Conservation (phyloP, 2,888 invertebrate species). For the Cryptocephalus moraei region DNA sequence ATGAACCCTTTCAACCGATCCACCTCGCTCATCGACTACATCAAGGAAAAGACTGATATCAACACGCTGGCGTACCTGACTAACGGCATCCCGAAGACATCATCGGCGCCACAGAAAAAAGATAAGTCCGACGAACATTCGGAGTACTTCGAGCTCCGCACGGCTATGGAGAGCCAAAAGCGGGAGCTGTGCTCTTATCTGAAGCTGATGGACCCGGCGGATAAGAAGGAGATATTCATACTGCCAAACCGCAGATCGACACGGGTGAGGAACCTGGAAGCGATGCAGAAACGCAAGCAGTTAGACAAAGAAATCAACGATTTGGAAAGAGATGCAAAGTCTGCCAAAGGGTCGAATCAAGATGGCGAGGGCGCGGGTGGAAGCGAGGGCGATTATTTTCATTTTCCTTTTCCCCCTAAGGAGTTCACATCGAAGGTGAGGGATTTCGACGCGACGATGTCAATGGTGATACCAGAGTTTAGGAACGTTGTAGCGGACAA, state of each 20-base stretch:
- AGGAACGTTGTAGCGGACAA: slow-evolving; percentile 2
- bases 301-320: slow-evolving; percentile 4
- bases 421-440: slow-evolving; percentile 5
- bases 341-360: not conserved
- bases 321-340: not conserved
- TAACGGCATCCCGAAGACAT: too few species aligned
- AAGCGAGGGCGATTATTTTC: slow-evolving; percentile 8
- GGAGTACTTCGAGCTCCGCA: too few species aligned
- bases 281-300: slow-evolving; percentile 21
- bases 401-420: slow-evolving; percentile 16
- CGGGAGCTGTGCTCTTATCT: slow-evolving; percentile 35
- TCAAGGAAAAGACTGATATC: too few species aligned
- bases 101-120: too few species aligned
- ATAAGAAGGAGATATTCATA: slow-evolving; percentile 24
- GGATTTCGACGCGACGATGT: slow-evolving; percentile 14
- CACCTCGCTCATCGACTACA: too few species aligned
- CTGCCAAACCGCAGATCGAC: slow-evolving; percentile 30
- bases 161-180: slow-evolving; percentile 27
- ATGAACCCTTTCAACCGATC: too few species aligned
- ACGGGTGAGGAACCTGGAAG: slow-evolving; percentile 29
- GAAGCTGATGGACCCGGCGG: slow-evolving; percentile 33
- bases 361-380: not conserved
- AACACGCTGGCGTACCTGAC: too few species aligned
- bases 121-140: too few species aligned
- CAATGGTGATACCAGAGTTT: slow-evolving; percentile 8